Conservation (phyloP, 1,140 invertebrate species). For the Anagrus nilaparvatae region DNA sequence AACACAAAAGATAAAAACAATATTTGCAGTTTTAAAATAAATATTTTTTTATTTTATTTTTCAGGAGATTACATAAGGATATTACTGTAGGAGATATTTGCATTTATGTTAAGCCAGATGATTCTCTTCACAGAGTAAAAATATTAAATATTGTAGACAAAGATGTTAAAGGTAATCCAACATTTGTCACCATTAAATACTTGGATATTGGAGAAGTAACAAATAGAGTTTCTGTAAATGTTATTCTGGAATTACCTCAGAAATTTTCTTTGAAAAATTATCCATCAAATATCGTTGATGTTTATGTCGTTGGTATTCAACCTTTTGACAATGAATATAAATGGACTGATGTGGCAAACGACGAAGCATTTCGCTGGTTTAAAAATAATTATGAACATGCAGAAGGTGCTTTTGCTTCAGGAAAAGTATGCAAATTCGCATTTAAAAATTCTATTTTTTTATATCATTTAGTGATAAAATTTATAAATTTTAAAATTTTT, state of each 20-base stretch:
- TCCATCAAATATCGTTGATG: conserved; percentile 24
- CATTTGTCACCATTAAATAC: conserved; percentile 22
- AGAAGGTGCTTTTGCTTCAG: too few species aligned
- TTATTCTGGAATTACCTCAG: neutral
- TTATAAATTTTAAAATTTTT: too few species aligned
- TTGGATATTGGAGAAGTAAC: conserved; percentile 30
- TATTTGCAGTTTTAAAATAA: neutral
- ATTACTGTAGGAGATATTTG: conserved; percentile 26
- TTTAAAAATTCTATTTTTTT: too few species aligned
- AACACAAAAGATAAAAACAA: neutral
- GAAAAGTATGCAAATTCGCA: too few species aligned
- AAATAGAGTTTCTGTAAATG: conserved; percentile 20
- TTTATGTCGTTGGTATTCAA: conserved; percentile 27
- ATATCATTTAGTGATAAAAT: too few species aligned
- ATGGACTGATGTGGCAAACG: conserved; percentile 28
- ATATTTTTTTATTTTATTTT: conserved; percentile 5
- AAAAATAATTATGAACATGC: too few species aligned
- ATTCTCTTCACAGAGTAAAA: conserved; percentile 30
- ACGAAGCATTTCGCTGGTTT: conserved; percentile 25
- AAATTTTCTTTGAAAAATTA: neutral
- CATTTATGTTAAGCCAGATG: conserved; percentile 21
- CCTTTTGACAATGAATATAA: conserved; percentile 33
- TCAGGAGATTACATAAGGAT: conserved; percentile 17
- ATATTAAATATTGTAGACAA: conserved; percentile 24
- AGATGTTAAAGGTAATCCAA: conserved; percentile 14